Percentiles rank a stretch among this genome's conserved stretches.
These are phyloP conservation scores for Meliscaeva auricollis DNA, from an alignment of 2,888 invertebrate genomes.

Conservation along the genomic window DNA sequence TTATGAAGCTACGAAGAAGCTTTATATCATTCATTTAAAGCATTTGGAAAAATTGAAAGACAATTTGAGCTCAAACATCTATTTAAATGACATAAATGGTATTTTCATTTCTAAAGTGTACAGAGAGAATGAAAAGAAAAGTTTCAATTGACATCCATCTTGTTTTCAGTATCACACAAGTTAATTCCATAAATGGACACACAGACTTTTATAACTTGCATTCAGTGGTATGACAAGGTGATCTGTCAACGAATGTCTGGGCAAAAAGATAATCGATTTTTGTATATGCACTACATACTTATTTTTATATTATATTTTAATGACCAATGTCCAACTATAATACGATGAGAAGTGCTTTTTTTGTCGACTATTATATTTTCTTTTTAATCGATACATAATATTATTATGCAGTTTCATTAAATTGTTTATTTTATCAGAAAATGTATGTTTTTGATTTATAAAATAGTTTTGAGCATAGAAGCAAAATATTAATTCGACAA, in stretches of 20 bases:
- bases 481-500: no score
- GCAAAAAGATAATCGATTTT: conserved; percentile 34
- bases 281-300: conserved; percentile 1
- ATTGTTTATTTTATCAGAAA: no score
- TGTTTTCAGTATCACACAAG: conserved; percentile 24
- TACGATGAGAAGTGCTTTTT: no score
- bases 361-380: no score
- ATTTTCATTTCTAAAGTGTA: neutral
- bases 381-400: no score
- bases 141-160: conserved; percentile 17
- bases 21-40: neutral
- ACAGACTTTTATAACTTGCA: neutral
- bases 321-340: no score
- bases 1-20: conserved; percentile 7
- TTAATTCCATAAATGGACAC: conserved; percentile 29
- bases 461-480: no score
- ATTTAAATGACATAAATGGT: conserved; percentile 28
- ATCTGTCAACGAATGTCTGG: conserved; percentile 44
- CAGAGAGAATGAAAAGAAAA: neutral
- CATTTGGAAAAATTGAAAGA: conserved; percentile 12
- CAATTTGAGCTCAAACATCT: conserved; percentile 10
- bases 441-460: no score
- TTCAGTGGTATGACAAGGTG: conserved; percentile 41
- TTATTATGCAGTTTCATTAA: no score
- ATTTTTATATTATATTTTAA: neutral